phyloP scores from a whole-genome alignment of 1,140 invertebrate genomes.

The Lucilia cuprina region DNA sequence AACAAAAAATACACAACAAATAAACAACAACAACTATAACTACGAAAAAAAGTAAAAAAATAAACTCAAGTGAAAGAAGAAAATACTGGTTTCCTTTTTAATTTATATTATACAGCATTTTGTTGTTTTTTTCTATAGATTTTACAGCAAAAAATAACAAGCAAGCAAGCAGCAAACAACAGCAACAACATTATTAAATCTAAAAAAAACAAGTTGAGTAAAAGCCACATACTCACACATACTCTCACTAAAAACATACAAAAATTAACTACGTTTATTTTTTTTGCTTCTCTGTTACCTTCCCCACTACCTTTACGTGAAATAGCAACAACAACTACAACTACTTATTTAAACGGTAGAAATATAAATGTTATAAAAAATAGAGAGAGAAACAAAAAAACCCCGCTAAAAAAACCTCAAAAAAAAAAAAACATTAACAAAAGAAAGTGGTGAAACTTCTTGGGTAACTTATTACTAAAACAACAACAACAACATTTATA shows the following conservation, averaged over 20 bases:
- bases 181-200: neutral
- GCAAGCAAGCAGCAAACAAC: neutral
- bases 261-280: slow-evolving; percentile 24
- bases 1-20: neutral
- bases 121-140: neutral
- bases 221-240: neutral
- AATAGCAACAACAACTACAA: neutral
- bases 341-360: neutral
- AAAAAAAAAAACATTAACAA: neutral
- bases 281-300: neutral
- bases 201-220: slow-evolving; percentile 2
- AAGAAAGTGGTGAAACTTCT: slow-evolving; percentile 35
- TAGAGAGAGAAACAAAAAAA: neutral
- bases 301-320: neutral
- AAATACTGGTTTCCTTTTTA: slow-evolving; percentile 39
- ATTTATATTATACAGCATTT: neutral
- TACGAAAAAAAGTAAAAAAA: slow-evolving; percentile 14
- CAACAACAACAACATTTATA: neutral
- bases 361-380: neutral
- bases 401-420: slow-evolving; percentile 13
- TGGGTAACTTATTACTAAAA: neutral
- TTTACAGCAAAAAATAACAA: neutral
- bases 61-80: slow-evolving; percentile 37
- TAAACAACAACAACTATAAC: neutral
- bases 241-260: neutral